Evolutionary conservation across 2,888 invertebrate genomes (phyloP), one percentile per base, ranked within the genome.

Genomic region (Drosophila ustulata): DNA sequence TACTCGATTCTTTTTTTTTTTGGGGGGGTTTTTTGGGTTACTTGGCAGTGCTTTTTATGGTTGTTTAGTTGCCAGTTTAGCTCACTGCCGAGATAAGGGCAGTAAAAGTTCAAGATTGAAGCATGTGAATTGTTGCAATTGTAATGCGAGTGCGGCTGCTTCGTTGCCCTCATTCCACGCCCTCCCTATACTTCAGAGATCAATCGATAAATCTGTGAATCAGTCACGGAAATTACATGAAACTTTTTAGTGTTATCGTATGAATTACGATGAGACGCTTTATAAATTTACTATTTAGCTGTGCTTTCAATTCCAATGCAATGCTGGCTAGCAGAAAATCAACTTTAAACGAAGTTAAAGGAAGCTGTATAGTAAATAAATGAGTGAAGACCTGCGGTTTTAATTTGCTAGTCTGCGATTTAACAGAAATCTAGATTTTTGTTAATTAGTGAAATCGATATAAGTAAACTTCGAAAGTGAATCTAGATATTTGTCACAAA

Each of bases 31-130:
- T 57, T 68, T 71, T 66, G 61, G 64, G 66, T 58, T 66, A 70
- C 47, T 73, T 88, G 79, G 63, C 88, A 88, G 66, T 55, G 81
- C 71, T 82, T 85, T 81, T 88, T 88, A 82, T 88, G 85, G 75
- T 64, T 82, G 66, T 78, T 84, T 75, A 67, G 85, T 81, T 84
- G 85, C 61, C 78, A 87, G 80, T 86, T 86, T 76, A 80, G 67
- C 61, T 66, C 37, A 37, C 58, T 56, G 41, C 59, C 62, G 52
- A 80, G 76, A 71, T 76, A 80, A 75, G 71, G 58, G 50, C 71
- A 50, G 62, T 62, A 71, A 75, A 82, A 74, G 69, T 80, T 79
- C 64, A 62, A 55, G 55, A 75, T 71, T 62, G 46, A 63, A 83
- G 53, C 63, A 75, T 68, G 75, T 75, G 79, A 68, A 68, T 75